These are phyloP conservation scores for Ailuropoda melanoleuca DNA, from an alignment of 2,113 vertebrate species.

Conservation along the genomic window DNA sequence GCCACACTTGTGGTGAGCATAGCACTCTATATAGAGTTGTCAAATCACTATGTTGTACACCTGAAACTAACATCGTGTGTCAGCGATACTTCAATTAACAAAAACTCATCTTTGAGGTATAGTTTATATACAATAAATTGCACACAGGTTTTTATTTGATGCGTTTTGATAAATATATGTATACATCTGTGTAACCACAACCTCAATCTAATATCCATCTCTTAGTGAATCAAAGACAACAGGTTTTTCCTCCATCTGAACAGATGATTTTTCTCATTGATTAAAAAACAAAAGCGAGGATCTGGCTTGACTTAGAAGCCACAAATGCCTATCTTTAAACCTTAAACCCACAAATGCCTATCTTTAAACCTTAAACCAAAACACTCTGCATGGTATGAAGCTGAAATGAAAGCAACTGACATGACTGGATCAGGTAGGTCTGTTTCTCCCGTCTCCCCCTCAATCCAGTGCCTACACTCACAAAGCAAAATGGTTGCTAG, in stretches of 20 bases:
- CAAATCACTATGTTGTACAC: not conserved
- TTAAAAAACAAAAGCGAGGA: not conserved
- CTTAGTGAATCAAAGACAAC: not conserved
- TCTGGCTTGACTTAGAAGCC: not conserved
- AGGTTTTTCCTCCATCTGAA: not conserved
- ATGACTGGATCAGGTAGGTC: not conserved
- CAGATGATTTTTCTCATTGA: not conserved
- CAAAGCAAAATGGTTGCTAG: not conserved
- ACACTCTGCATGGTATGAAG: not conserved
- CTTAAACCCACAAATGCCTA: not conserved
- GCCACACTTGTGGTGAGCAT: not conserved
- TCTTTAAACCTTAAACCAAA: not conserved
- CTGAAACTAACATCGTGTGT: not conserved
- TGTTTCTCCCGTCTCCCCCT: not conserved
- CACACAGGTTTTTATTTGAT: not conserved
- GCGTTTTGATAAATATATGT: not conserved
- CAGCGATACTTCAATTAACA: not conserved
- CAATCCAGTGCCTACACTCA: not conserved
- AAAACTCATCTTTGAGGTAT: not conserved
- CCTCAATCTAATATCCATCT: not conserved
- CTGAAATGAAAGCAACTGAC: not conserved
- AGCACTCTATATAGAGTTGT: not conserved
- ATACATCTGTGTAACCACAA: not conserved
- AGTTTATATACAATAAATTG: not conserved
- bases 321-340: not conserved